Percentiles rank a stretch among this genome's conserved stretches.
Conservation (phyloP, 1,140 invertebrate genomes). For the Ips typographus region DNA sequence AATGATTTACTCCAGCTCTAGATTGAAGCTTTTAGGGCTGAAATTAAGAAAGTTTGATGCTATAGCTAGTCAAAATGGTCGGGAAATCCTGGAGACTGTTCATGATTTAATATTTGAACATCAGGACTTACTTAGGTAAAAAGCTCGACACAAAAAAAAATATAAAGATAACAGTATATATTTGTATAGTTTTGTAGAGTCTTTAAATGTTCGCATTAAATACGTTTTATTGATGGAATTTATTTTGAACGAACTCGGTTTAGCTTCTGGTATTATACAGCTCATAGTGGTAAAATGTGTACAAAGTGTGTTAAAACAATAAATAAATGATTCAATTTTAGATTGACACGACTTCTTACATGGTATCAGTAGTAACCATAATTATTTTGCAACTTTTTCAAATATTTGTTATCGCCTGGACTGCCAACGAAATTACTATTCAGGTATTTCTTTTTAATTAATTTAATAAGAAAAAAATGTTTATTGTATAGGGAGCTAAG, state of each 20-base stretch:
- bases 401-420: constrained; percentile 26
- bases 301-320: not conserved
- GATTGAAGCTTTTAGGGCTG: constrained; percentile 11
- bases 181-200: constrained; percentile 17
- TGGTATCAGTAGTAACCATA: not conserved
- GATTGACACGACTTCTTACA: no score
- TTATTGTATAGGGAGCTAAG: not conserved
- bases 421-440: constrained; percentile 17
- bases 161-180: not conserved
- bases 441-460: constrained; percentile 7
- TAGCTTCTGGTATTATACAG: constrained; percentile 18
- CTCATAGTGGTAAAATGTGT: constrained; percentile 11
- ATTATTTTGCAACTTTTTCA: constrained; percentile 5
- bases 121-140: constrained; percentile 7
- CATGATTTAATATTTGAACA: constrained; percentile 15
- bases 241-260: constrained; percentile 13
- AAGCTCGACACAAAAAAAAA: not conserved
- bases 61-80: constrained; percentile 6
- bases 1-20: constrained; percentile 16
- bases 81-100: constrained; percentile 7
- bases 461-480: constrained; percentile 2
- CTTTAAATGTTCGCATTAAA: constrained; percentile 13
- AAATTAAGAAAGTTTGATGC: constrained; percentile 12
- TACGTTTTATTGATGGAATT: constrained; percentile 26
- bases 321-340: no score